Evolutionary conservation across 2,797 vertebrate species (phyloP), one percentile per base, ranked within the genome.

Genomic region (Hyperoplus immaculatus): DNA sequence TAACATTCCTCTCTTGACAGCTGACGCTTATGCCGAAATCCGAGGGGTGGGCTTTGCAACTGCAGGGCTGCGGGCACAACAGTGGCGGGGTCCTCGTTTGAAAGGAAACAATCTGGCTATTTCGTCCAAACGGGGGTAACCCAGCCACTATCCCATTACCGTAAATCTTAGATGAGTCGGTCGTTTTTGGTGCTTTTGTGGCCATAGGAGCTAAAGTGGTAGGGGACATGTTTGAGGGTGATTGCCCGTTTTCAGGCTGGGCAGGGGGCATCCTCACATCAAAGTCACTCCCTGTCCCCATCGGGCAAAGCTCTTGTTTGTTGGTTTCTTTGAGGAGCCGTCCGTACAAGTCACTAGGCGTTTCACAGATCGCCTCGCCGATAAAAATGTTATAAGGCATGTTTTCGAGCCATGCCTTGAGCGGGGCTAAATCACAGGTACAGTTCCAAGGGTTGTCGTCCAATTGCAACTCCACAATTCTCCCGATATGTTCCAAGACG

Each of bases 361-460:
- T 99, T 90, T 99, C 98, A 55, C 98, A 99, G 86, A 99, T 98
- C 60, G 98, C 98, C 91, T 99, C 97, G 1, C 98, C 98, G 8
- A 99, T 99, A 84, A 98, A 99, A 93, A 99, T 99, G 72, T 97
- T 99, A 81, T 99, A 99, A 82, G 98, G 98, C 98, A 99, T 99
- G 87, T 99, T 99, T 93, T 99, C 98, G 89, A 99, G 89, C 98
- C 98, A 99, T 0, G 97, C 97, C 92, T 99, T 99, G 67, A 99
- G 94, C 70, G 98, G 97, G 77, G 98, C 93, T 92, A 99, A 93
- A 92, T 99, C 98, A 93, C 98, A 99, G 46, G 98, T 99, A 90
- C 98, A 99, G 93, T 99, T 99, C 98, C 98, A 99, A 53, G 98
- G 98, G 89, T 99, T 99, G 93, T 99, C 98, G 70, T 99, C 98